Base-by-base conservation (phyloP, 1,140 invertebrate species). In the Harpegnathos saltator region DNA sequence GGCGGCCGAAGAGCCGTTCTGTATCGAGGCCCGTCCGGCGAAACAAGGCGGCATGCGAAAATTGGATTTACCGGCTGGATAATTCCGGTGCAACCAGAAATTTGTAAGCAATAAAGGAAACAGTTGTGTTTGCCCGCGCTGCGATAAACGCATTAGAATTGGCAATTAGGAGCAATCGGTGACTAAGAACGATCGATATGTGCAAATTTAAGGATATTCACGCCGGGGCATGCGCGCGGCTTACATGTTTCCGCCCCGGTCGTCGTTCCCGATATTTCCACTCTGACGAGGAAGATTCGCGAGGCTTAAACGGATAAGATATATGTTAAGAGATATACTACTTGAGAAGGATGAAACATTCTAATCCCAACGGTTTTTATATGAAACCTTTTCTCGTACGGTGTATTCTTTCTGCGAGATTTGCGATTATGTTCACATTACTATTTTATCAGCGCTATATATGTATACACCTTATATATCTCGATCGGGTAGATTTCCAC, bases 91-190 rank as follows among this genome's bases (percentile, higher is more conserved):
- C n/a, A 77, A 66, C 52, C 29, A 54, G 15, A 38, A 68, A 68
- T 77, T 77, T 77, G 50, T 68, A 44, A 68, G 50, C 52, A 44
- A 78, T 78, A 69, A 48, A 56, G 63, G 33, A 29, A 78, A 48
- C 14, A 9, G 17, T 78, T 44, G 68, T 66, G 22, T 56, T 56
- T 26, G 19, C 14, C 9, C 4, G 22, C 26, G 54, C 29, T 61
- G 71, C 38, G 24, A 11, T 33, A 81, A 62, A 29, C 1, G 19
- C 19, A 19, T 81, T 48, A 33, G n/a, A 62, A 81, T 38, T 12
- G 66, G 26, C 38, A 71, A 56, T 2, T 12, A 29, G 58, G 17
- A 72, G 61, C 33, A 66, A 22, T 75, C 17, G 29, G 56, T 38
- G 33, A 33, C 14, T 1, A 52, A 24, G 9, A 50, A 62, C 19